Base-by-base conservation (phyloP, 2,888 invertebrate genomes). In the Scaptomyza polygonia region DNA sequence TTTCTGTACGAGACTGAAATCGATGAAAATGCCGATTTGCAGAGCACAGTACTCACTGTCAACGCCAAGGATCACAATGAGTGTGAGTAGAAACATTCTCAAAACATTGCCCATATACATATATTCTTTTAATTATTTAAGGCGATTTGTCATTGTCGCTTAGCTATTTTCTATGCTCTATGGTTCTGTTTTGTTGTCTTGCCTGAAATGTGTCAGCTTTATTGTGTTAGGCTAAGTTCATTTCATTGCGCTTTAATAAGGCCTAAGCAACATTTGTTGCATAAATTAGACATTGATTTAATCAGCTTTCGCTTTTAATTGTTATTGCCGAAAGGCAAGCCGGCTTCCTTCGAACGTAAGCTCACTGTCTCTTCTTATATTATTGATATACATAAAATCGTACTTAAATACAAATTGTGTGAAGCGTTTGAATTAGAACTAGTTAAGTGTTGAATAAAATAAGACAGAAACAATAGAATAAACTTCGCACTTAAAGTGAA, bases 31-130 rank as follows among this genome's bases (percentile, higher is more conserved):
- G 97, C 98, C 92, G 97, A 98, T 91, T 96, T 98, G 90, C 97
- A 97, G 90, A 97, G 97, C 92, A 97, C 98, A 70, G 97, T 98
- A 45, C 97, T 98, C 92, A 98, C 97, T 84, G 98, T 99, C 94
- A 98, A 97, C 94, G 98, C 98, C 94, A 97, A 98, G 94, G 98
- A 99, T 94, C 97, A 97, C 94, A 98, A 99, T 94, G 98, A 98
- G 95, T 97, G 97, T 98, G 92, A 97, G 97, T 96, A 92, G 0
- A 54, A 36, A 43, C 5, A 29, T n/a, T n/a, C n/a, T n/a, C 29
- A 34, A 52, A 42, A 25, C 8, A n/a, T 25, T 25, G 44, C 7
- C 7, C 5, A 5, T n/a, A 40, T 6, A 54, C 39, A 48, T 29
- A 45, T 40, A 48, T 40, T 11, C 21, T 12, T 45, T 30, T 53